Percentiles rank a stretch among this genome's conserved stretches.
phyloP scores from a whole-genome alignment of 2,888 invertebrate genomes.

The Euzetes globulus region DNA sequence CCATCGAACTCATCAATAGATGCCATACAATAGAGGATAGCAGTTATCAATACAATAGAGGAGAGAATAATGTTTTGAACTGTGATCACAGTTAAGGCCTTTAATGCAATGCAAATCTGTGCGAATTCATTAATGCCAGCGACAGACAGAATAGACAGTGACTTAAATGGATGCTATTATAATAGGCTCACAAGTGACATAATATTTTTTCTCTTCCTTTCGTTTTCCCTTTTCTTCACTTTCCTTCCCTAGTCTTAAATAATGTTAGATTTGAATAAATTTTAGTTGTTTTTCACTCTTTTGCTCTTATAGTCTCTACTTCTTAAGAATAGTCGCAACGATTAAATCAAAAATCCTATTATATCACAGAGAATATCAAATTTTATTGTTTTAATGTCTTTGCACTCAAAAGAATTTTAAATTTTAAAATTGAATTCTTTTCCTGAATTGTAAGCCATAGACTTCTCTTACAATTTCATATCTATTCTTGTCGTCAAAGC shows the following conservation, averaged over 20 bases:
- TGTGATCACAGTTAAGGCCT: not conserved
- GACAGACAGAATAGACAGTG: slow-evolving; percentile 12
- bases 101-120: slow-evolving; percentile 25
- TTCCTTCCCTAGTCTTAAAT: not conserved
- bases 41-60: not conserved
- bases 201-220: not conserved
- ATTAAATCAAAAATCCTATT: not conserved
- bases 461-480: too few relatives aligned
- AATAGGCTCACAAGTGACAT: slow-evolving; percentile 15
- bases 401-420: too few relatives aligned
- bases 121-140: slow-evolving; percentile 21
- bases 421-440: too few relatives aligned
- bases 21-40: not conserved
- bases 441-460: too few relatives aligned
- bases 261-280: not conserved
- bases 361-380: too few relatives aligned
- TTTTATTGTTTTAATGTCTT: too few relatives aligned
- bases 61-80: not conserved
- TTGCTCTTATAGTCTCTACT: not conserved
- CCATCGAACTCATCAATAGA: not conserved
- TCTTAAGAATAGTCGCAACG: not conserved
- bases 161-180: slow-evolving; percentile 27
- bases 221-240: not conserved
- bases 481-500: too few relatives aligned
- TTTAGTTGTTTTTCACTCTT: not conserved